A percentile compares a stretch with the other conserved stretches of the same genome.
phyloP scores from a whole-genome alignment of 1,140 invertebrate genomes.

The Nixonia krombeini region DNA sequence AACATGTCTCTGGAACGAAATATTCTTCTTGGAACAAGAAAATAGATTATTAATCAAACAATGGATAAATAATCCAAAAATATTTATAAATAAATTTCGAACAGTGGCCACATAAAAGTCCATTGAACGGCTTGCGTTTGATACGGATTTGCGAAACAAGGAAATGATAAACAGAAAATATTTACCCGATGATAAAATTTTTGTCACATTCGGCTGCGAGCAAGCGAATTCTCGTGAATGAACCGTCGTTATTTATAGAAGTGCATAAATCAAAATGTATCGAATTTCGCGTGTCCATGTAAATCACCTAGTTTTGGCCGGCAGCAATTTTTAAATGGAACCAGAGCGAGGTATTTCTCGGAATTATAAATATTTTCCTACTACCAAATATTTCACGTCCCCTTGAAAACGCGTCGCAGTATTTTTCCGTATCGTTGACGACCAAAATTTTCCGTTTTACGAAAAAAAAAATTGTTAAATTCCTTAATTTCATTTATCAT shows the following conservation, averaged over 20 bases:
- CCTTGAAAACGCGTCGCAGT: too few relatives aligned
- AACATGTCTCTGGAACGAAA: too few relatives aligned
- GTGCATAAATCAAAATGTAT: conserved; percentile 35
- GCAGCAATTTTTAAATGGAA: conserved; percentile 29
- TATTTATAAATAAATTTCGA: too few relatives aligned
- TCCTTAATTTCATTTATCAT: too few relatives aligned
- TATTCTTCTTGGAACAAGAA: too few relatives aligned
- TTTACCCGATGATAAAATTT: conserved; percentile 26
- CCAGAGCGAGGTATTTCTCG: conserved; percentile 9
- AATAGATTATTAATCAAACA: too few relatives aligned
- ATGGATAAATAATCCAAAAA: too few relatives aligned
- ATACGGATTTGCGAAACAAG: too few relatives aligned
- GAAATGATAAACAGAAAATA: too few relatives aligned
- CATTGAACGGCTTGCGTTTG: too few relatives aligned
- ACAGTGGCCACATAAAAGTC: too few relatives aligned
- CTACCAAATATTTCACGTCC: conserved; percentile 4
- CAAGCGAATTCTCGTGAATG: conserved; percentile 14
- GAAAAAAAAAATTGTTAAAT: not conserved
- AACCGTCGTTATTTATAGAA: conserved; percentile 27
- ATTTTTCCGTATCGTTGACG: not conserved
- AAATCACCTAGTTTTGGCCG: conserved; percentile 19
- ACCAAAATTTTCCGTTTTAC: not conserved
- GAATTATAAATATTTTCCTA: conserved; percentile 19
- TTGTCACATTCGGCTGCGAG: conserved; percentile 6
- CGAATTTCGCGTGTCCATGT: conserved; percentile 19